Base-by-base conservation (phyloP, 1,140 invertebrate genomes). In the Holotrichia oblita region DNA sequence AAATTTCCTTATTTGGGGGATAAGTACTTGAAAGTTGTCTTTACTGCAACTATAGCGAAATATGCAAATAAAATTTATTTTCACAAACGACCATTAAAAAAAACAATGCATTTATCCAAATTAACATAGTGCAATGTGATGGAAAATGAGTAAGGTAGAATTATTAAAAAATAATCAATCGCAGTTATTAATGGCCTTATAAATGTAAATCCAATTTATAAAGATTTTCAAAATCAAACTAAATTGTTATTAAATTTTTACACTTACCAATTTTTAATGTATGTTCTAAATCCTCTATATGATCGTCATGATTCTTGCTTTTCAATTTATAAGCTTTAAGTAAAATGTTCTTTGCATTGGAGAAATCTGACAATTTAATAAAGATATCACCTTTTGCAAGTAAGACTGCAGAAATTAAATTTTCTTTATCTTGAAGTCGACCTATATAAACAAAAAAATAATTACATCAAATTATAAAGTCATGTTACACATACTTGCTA, bases 291-390 rank as follows among this genome's bases (percentile, higher is more conserved):
- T 87, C 88, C 73, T 88, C 86, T 40, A 87, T 87, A 81, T 34
- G 27, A 34, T 93, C 91, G 41, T 89, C 87, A 79, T 89, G 86
- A 85, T 90, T 89, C 6, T 91, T 89, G 0, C 90, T 90, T 79
- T 93, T 91, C 48, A 94, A 82, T 85, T 94, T 94, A 86, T 93
- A 93, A 0, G 94, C 93, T 85, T 93, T 94, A 9, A 92, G 90
- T 3, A 95, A 87, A 12, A 90, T 90, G 80, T 90, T 89, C 85
- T 94, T 94, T 1, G 93, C 92, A 81, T 90, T 91, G 78, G 90
- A 88, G 85, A 92, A 94, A 87, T 96, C 93, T 12, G 90, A 89
- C 80, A 92, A 88, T 83, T 90, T 90, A 42, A 94, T 89, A 6
- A 93, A 84, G 61, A 91, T 89, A 48, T 92, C 91, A 1, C 91